Base-by-base conservation (phyloP, 2,888 invertebrate species). In the Cheilosia impressa region DNA sequence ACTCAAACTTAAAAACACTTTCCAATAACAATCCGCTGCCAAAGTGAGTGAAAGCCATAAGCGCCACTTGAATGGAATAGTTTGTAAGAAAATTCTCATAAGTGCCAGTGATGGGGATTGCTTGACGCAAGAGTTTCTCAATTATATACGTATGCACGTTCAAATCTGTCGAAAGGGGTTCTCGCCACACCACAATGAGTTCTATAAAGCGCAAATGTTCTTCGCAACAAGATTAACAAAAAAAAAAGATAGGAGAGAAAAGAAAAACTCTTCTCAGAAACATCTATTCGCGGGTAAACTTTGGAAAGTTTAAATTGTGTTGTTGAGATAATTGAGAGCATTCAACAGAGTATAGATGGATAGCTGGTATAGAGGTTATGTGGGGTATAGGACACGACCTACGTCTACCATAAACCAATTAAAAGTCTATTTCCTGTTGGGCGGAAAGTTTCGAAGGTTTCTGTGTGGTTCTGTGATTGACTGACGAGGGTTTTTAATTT, bases 261-360 rank as follows among this genome's bases (percentile, higher is more conserved):
- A 17, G 15, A 17, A 65, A 55, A 22, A 57, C 27, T 27, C 17
- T 63, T 63, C 31, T 53, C 45, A 52, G 55, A 62, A 63, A 41
- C 31, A 47, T 31, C 52, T 62, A 75, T 73, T 83, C 79, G 79
- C 83, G 79, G 79, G 65, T 62, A 84, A 84, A 84, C 57, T 84
- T 84, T 73, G 52, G 41, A 85, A 85, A 85, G 66, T 85, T 85
- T 76, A 80, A 85, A 85, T 85, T 85, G 84, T 80, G 80, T 76
- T 85, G 80, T 80, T 85, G 71, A 80, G 66, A 85, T 80, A 85
- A 80, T 85, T 85, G 80, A 80, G 80, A 85, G 76, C 76, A 85
- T 71, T 85, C 80, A 80, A 62, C 80, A 60, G 71, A 43, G 60
- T 34, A 19, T 41, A 22, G 66, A 34, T 50, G 60, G 65, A 62